Evolutionary conservation across 2,113 vertebrate species (phyloP).

Genomic region (Tupaia chinensis): DNA sequence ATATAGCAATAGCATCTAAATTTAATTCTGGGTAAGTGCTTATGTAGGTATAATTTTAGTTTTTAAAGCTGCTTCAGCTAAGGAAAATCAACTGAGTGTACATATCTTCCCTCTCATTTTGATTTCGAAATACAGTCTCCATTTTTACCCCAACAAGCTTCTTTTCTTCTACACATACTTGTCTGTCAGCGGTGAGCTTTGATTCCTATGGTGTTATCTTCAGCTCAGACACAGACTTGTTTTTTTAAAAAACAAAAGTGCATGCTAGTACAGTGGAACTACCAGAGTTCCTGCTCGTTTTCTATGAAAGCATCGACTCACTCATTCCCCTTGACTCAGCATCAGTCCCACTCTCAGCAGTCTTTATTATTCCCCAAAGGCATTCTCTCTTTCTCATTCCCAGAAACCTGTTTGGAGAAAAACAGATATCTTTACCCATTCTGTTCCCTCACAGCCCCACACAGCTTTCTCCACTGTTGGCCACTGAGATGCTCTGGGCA

Average conservation of each 20-base stretch:
- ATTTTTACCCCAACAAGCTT: neutral
- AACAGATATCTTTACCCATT: slow-evolving; percentile 21
- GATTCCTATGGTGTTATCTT: slow-evolving; percentile 55
- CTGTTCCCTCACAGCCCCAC: neutral
- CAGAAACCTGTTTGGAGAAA: slow-evolving; percentile 45
- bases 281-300: slow-evolving; percentile 50
- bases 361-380: slow-evolving; percentile 62
- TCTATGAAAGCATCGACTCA: slow-evolving; percentile 37
- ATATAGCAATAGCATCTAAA: neutral
- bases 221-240: neutral
- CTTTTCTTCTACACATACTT: slow-evolving; percentile 42
- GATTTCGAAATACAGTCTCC: slow-evolving; percentile 18
- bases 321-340: neutral
- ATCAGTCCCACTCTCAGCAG: slow-evolving; percentile 14
- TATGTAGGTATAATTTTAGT: neutral
- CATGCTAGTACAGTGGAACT: neutral
- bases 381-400: slow-evolving; percentile 17
- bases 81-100: slow-evolving; percentile 20
- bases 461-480: neutral
- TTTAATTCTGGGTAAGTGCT: neutral
- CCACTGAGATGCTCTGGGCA: neutral
- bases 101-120: neutral
- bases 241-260: slow-evolving; percentile 47
- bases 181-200: slow-evolving; percentile 59
- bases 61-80: neutral